These are phyloP conservation scores for Perognathus longimembris DNA, from an alignment of 2,113 vertebrate genomes.

Conservation along the genomic window DNA sequence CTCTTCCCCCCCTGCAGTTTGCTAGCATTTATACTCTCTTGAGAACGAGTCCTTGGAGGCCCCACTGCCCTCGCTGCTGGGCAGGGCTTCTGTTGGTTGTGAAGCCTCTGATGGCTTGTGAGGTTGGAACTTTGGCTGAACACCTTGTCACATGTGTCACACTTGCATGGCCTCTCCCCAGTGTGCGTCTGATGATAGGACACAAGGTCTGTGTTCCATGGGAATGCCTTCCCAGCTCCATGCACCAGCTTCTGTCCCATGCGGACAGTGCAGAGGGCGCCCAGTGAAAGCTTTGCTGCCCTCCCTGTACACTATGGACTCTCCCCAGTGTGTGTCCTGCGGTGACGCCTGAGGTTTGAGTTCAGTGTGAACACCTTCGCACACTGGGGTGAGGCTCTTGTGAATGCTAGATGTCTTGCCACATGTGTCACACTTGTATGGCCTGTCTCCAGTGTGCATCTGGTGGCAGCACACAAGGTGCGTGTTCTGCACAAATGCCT, in stretches of 20 bases:
- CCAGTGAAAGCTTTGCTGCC: background rate
- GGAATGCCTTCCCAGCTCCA: background rate
- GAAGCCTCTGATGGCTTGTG: slow-evolving; percentile 68
- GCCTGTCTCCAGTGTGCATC: slow-evolving; percentile 27
- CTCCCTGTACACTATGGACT: slow-evolving; percentile 11
- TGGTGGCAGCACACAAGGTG: background rate
- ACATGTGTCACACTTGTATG: slow-evolving; percentile 18
- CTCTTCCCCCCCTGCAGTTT: no score
- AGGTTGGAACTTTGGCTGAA: slow-evolving; percentile 69
- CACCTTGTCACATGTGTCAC: slow-evolving; percentile 64
- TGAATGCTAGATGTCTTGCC: no score
- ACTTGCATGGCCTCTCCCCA: slow-evolving; percentile 41
- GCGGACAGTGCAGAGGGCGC: no score
- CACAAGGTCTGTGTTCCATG: background rate
- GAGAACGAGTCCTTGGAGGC: no score
- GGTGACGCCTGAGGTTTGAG: background rate
- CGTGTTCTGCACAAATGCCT: background rate
- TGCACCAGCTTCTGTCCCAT: background rate
- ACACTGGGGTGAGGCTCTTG: background rate
- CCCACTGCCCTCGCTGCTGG: no score
- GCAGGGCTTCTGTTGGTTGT: no score
- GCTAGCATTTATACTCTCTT: no score
- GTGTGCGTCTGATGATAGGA: background rate
- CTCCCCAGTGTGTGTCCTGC: background rate
- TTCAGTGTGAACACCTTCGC: background rate